Evolutionary conservation across 2,113 vertebrate species (phyloP), one percentile per base, ranked within the genome.

Genomic region (Charina bottae): DNA sequence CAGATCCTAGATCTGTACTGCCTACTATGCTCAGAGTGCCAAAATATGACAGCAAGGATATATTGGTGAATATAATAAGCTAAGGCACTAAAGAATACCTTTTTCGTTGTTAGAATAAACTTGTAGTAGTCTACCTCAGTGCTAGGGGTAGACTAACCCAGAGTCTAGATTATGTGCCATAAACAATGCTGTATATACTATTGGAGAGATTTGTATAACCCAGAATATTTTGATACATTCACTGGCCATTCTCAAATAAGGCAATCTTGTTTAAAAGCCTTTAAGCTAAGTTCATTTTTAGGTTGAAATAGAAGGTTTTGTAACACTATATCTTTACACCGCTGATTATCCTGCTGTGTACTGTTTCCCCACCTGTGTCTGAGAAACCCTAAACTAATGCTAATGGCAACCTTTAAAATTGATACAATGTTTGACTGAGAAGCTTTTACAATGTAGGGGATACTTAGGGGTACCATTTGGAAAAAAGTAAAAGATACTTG

Each of bases 401-500:
- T 88, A 83, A 60, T 33, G 6, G 42, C n/a, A 78, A 37, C 60
- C 53, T 72, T 72, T 37, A 23, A 37, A 37, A 56, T 21, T 56
- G 54, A 72, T 42, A 85, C 60, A 49, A 5, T 91, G 84, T 91
- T 87, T 91, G 60, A 72, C 23, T 28, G 12, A 64, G 21, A 72
- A 87, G 21, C 24, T 58, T 90, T 83, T 88, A 68, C 72, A n/a
- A n/a, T 78, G 37, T 64, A 68, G 58, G 19, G 33, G 60, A 83
- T 59, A 28, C 17, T 68, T 78, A 46, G 53, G 54, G 54, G 37
- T 91, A 58, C 33, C 23, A 88, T 58, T 91, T 42, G 55, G n/a
- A 87, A 91, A 72, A 78, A 28, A 87, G n/a, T 91, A 87, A 91
- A 87, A 58, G 2, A 83, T 49, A 6, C 26, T 86, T 91, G n/a